Base-by-base conservation (phyloP, 2,888 invertebrate species). In the Prosopocoilus inquinatus region DNA sequence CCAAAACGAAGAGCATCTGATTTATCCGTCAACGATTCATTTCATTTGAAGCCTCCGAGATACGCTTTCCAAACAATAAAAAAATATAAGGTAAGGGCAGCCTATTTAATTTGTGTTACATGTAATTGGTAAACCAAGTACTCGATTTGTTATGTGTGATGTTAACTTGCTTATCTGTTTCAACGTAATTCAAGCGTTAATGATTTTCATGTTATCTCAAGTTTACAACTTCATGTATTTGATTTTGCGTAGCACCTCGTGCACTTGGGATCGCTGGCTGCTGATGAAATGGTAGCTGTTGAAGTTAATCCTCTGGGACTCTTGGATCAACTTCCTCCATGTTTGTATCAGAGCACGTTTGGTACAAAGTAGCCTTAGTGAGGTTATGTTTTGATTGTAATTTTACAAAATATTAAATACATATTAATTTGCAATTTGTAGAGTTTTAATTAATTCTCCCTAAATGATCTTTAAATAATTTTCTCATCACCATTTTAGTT, bases 291-390 rank as follows among this genome's bases (percentile, higher is more conserved):
- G 64, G 85, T 94, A 3, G 84, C 86, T 1, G 82, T 94, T 28
- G 91, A 93, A 75, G 82, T 90, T 1, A 85, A 86, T 66, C 89
- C 90, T 0, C 78, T 84, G 46, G 82, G 84, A 53, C 80, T 94
- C 39, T 78, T 86, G 5, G 84, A 88, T 47, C 83, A 87, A 65
- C 76, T 94, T 52, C 93, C 93, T 9, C 84, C 87, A 4, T 83
- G 86, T 2, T 79, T 89, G 50, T 81, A 80, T 64, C 82, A 84
- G 73, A 87, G 87, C 71, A 82, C 81, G 61, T 90, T 86, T 70
- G 89, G 88, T 20, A 69, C 65, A 36, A 76, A 75, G 68, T 77
- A 72, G 68, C 57, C 43, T 34, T 36, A 12, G 38, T 52, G n/a
- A 11, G 39, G 15, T 44, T 12, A 46, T 16, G n/a, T 9, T 13